These are phyloP conservation scores for Myopa testacea DNA, from an alignment of 2,888 invertebrate species.

Conservation along the genomic window DNA sequence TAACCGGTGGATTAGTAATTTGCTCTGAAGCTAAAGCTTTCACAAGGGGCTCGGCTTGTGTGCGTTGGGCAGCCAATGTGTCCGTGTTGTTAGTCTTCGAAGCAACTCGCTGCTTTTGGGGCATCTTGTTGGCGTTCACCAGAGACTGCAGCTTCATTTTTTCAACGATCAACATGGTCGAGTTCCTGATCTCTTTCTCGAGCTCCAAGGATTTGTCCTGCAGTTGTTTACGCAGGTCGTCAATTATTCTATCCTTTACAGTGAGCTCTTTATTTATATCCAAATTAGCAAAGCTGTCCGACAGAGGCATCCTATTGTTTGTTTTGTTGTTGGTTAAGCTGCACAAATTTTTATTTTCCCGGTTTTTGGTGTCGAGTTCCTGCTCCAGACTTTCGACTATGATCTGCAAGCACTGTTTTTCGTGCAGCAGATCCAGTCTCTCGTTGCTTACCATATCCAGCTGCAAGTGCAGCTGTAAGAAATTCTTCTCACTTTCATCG, in stretches of 20 bases:
- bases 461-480: background rate
- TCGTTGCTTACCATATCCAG: background rate
- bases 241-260: background rate
- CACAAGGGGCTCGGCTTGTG: too few relatives aligned
- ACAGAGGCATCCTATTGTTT: background rate
- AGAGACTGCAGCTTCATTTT: conserved; percentile 3
- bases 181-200: conserved; percentile 17
- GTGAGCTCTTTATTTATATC: background rate
- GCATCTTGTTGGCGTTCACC: too few relatives aligned
- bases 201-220: conserved; percentile 2
- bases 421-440: background rate
- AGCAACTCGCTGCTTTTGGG: too few relatives aligned
- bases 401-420: background rate
- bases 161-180: background rate
- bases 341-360: background rate
- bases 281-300: background rate
- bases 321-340: too few relatives aligned
- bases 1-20: too few relatives aligned
- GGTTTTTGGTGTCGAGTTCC: background rate
- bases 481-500: conserved; percentile 5
- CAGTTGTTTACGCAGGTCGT: background rate
- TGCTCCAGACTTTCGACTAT: background rate
- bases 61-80: too few relatives aligned
- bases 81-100: too few relatives aligned
- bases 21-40: too few relatives aligned